Evolutionary conservation across 2,888 invertebrate genomes (phyloP).

Genomic region (Frankliniella fusca): DNA sequence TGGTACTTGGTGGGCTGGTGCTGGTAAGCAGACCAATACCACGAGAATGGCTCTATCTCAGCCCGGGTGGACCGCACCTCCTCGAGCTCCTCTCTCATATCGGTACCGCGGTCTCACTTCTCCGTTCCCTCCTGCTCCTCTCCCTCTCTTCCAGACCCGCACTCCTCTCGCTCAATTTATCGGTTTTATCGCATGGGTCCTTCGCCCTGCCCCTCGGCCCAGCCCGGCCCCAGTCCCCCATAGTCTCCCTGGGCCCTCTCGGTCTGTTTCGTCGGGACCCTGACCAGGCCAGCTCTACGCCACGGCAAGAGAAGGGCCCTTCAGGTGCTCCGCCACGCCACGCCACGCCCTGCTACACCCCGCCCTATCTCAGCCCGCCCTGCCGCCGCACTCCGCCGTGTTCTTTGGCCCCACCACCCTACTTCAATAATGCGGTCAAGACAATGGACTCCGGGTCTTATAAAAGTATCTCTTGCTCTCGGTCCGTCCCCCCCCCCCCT

Average conservation of each 20-base stretch:
- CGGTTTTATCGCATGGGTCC: constrained; percentile 35
- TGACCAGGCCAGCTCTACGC: not conserved
- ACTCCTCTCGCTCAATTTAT: not conserved
- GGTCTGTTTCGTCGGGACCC: constrained; percentile 29
- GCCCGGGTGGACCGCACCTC: too few species aligned
- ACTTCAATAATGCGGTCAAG: too few species aligned
- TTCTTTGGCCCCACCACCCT: too few species aligned
- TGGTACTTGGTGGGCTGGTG: too few species aligned
- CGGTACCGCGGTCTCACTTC: not conserved
- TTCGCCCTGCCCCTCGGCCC: constrained; percentile 38
- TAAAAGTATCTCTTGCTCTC: too few species aligned
- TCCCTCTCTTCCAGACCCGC: not conserved
- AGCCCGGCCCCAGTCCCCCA: constrained; percentile 36
- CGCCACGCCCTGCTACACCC: not conserved
- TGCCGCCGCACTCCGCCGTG: not conserved
- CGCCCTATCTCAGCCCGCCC: not conserved
- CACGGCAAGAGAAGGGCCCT: not conserved
- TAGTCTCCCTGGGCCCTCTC: not conserved
- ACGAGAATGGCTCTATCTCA: too few species aligned
- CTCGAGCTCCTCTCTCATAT: not conserved
- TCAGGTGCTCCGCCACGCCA: not conserved
- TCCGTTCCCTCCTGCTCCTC: not conserved
- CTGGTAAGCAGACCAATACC: too few species aligned
- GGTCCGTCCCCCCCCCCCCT: not conserved
- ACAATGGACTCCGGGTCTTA: too few species aligned